Evolutionary conservation across 1,140 invertebrate species (phyloP).

Genomic region (Campoletis sonorensis): DNA sequence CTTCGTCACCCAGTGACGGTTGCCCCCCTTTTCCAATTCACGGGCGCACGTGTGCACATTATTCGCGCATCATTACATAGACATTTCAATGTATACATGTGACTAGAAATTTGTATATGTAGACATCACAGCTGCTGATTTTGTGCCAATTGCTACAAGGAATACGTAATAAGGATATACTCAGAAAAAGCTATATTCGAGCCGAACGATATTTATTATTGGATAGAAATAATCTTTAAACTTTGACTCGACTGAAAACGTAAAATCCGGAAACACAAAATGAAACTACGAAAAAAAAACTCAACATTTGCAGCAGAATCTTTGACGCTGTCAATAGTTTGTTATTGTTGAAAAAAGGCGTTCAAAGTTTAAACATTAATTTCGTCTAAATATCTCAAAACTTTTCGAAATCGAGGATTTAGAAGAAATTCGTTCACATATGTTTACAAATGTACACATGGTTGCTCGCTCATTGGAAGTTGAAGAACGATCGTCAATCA

Average conservation of each 20-base stretch:
- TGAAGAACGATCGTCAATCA: no score
- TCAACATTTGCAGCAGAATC: no score
- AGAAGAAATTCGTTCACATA: no score
- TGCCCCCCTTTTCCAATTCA: not conserved
- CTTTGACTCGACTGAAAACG: not conserved
- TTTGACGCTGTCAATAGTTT: no score
- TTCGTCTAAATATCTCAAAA: no score
- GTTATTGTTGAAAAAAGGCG: no score
- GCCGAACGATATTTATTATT: not conserved
- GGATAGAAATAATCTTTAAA: not conserved
- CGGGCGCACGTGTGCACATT: slow-evolving; percentile 1
- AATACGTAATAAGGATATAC: not conserved
- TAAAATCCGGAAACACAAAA: no score
- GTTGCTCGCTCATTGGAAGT: no score
- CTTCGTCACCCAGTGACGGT: not conserved
- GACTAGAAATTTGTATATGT: not conserved
- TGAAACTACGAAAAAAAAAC: no score
- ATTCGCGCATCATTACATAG: slow-evolving; percentile 5
- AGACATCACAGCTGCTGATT: slow-evolving; percentile 1
- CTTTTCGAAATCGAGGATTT: no score
- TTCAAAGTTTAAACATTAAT: no score
- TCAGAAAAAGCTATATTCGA: not conserved
- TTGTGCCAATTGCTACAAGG: not conserved
- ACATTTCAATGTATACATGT: not conserved
- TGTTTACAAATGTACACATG: no score